Evolutionary conservation across 2,113 vertebrate genomes (phyloP), one percentile per base, ranked within the genome.

Genomic region (Indicator indicator): DNA sequence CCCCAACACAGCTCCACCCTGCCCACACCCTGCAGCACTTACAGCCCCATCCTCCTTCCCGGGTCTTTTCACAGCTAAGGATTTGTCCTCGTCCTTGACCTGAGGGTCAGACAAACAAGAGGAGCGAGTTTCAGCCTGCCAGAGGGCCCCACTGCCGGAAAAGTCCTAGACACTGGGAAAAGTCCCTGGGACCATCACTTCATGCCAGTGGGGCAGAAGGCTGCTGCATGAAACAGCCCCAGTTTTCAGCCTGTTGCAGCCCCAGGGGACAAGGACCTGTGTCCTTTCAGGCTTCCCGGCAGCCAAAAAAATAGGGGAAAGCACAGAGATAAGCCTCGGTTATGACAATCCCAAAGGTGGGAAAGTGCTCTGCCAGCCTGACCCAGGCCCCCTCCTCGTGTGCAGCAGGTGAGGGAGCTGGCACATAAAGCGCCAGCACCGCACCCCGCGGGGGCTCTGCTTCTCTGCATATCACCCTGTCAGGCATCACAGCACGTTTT

Each of bases 21-120:
- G 58, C 59, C 88, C 52, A 0, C 83, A 59, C 91, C 72, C 83
- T 86, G 70, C 2, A 2, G 70, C 97, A 98, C 98, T 98, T 98
- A 98, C 98, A 96, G 97, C 92, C 97, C 97, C 96, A 1, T 97
- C 97, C 95, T 98, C 98, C 86, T 97, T 98, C 90, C 94, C 94
- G 7, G 75, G 71, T 90, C 89, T 97, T 97, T 95, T 97, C 93
- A 84, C 95, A 48, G 93, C 86, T 94, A 97, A 93, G 93, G 96
- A 92, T 94, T 96, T 98, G 96, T 98, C 98, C 87, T 98, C 98
- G 83, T 98, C 98, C 96, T 98, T 98, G 93, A 98, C 98, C 98
- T 98, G 93, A 95, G 95, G 94, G 95, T 88, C 64, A 98, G 92
- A 97, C 59, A 96, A 83, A 97, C 79, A 91, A 97, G 71, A 90